These are phyloP conservation scores for Achatina immaculata DNA, from an alignment of 1,140 invertebrate species.

Conservation along the genomic window DNA sequence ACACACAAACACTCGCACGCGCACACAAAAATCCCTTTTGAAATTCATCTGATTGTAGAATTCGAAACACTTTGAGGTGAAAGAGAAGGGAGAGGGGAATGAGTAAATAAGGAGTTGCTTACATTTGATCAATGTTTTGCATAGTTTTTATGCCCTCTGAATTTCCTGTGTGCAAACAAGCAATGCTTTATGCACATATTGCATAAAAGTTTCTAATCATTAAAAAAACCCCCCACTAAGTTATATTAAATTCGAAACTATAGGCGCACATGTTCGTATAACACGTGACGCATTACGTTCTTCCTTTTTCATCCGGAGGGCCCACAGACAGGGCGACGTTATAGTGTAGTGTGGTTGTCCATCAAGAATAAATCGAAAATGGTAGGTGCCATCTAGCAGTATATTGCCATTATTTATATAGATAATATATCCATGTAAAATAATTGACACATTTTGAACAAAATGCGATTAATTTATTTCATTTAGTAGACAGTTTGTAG, in stretches of 20 bases:
- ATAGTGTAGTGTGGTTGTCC: slow-evolving; percentile 43
- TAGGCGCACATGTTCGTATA: not conserved
- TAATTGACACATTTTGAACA: not conserved
- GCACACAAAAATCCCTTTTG: too few species aligned
- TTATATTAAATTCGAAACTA: slow-evolving; percentile 21
- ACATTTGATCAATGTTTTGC: too few species aligned
- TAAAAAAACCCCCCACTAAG: too few species aligned
- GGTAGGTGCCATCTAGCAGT: slow-evolving; percentile 54
- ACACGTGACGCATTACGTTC: slow-evolving; percentile 24
- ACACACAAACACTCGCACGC: too few species aligned
- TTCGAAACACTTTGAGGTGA: too few species aligned
- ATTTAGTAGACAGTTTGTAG: not conserved
- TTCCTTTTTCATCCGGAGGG: slow-evolving; percentile 41
- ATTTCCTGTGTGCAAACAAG: too few species aligned
- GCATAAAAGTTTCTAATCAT: too few species aligned
- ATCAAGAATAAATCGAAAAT: slow-evolving; percentile 62
- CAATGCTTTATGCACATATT: too few species aligned
- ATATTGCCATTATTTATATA: slow-evolving; percentile 9
- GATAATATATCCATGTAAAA: not conserved
- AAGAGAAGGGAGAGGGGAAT: too few species aligned
- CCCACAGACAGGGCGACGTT: slow-evolving; percentile 50
- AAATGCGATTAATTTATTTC: not conserved
- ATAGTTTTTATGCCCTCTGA: too few species aligned
- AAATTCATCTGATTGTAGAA: too few species aligned
- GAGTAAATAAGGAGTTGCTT: too few species aligned